These are phyloP conservation scores for Leucopsar rothschildi DNA, from an alignment of 2,113 vertebrate species.

Conservation along the genomic window DNA sequence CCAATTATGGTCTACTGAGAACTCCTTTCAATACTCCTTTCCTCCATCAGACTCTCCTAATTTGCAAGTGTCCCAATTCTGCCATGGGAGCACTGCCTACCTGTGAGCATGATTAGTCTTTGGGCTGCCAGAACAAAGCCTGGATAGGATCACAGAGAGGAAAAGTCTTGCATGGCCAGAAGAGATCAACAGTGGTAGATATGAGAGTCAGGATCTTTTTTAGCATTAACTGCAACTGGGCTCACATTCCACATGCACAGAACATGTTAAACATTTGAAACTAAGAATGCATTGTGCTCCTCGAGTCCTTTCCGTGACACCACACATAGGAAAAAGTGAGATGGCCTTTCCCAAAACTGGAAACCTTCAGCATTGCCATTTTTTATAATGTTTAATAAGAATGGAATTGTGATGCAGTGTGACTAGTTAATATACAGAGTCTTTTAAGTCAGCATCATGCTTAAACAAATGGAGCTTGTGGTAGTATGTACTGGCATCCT, in stretches of 20 bases:
- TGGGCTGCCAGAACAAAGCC: not conserved
- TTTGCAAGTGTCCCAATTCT: not conserved
- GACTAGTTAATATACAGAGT: not conserved
- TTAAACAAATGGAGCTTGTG: not conserved
- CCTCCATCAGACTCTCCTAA: not conserved
- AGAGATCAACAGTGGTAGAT: not conserved
- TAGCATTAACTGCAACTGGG: not conserved
- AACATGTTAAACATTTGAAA: not conserved
- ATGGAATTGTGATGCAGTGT: not conserved
- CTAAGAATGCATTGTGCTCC: not conserved
- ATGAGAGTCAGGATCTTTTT: not conserved
- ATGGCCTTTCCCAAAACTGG: not conserved
- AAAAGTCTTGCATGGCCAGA: not conserved
- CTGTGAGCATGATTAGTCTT: not conserved
- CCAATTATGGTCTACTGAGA: not conserved
- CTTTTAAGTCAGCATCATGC: not conserved
- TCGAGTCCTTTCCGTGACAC: fast-evolving
- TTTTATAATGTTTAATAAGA: not conserved
- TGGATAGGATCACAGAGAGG: not conserved
- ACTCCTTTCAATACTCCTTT: not conserved
- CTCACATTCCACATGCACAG: not conserved
- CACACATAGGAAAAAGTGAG: not conserved
- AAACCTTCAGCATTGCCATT: not conserved
- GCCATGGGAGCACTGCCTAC: not conserved
- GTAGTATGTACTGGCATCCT: not conserved